Conservation (phyloP, 2,113 vertebrate species). For the Spea multiplicata region DNA sequence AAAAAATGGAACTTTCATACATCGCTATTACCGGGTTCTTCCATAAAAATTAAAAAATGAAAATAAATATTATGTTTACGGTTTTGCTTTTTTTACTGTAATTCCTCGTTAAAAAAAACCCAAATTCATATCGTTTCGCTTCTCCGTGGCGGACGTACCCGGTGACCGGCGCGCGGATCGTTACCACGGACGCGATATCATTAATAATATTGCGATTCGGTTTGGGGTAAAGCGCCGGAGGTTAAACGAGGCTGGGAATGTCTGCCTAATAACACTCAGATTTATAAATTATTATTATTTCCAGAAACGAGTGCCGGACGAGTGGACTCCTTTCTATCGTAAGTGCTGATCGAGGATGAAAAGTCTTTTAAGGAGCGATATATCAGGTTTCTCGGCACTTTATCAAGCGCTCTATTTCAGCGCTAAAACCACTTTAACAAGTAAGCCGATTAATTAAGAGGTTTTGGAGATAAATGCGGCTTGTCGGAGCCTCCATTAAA, state of each 20-base stretch:
- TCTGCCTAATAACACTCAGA: neutral
- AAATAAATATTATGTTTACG: no score
- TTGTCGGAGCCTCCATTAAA: slow-evolving; percentile 23
- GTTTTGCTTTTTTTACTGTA: no score
- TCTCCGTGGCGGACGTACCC: no score
- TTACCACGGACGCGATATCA: no score
- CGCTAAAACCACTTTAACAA: neutral
- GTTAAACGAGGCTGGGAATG: neutral
- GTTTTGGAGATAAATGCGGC: slow-evolving; percentile 10
- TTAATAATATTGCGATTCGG: neutral
- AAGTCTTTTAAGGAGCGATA: neutral
- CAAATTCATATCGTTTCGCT: no score
- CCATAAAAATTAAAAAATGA: no score
- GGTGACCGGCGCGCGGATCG: no score
- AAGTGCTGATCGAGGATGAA: slow-evolving; percentile 8
- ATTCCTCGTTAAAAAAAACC: no score
- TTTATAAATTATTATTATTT: slow-evolving; percentile 21
- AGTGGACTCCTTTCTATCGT: neutral
- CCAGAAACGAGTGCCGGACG: neutral
- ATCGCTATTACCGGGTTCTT: no score
- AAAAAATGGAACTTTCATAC: no score
- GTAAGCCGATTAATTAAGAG: slow-evolving; percentile 9
- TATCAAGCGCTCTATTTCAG: slow-evolving; percentile 3
- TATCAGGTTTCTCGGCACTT: neutral
- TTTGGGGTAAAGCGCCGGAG: neutral